Evolutionary conservation across 2,797 vertebrate genomes (phyloP), one percentile per base, ranked within the genome.

Genomic region (Myripristis jacobus): DNA sequence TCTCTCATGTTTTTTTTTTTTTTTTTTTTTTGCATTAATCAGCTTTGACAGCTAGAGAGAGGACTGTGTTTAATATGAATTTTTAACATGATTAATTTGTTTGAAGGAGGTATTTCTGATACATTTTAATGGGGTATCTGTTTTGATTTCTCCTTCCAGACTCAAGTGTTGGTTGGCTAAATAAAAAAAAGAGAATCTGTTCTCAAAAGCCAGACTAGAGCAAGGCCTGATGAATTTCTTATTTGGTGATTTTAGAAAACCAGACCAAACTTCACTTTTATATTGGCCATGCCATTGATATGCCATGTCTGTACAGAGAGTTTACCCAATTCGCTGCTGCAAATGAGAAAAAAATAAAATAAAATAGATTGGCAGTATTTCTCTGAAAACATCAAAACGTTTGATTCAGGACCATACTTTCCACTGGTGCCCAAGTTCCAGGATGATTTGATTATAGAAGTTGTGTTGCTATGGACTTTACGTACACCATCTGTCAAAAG

Each of bases 71-170:
- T 83, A 86, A 89, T 86, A 75, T 79, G 75, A 85, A 80, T 84
- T 90, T 89, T 84, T 79, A 88, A 76, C 71, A 73, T 86, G 84
- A 91, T 89, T 85, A 68, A 92, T 87, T 87, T 75, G 79, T 86
- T 84, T 80, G 73, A 90, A 87, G 60, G 72, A 73, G 75, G 73
- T 52, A 73, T 77, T 75, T 65, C 61, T 81, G 75, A 76, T 87
- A 80, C 79, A 83, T 86, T 87, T 80, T 83, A 90, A 89, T 85
- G 61, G 18, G 2, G 51, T 70, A 76, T 76, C 65, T 73, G 54
- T 64, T 84, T 83, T 64, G 75, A 74, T 79, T 85, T 85, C 52
- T 31, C 54, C 25, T 69, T 43, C 63, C 53, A 43, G 55, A 80
- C 46, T 73, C 25, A 29, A 65, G 48, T 5, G 21, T 69, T 53